Percentiles rank a stretch among this genome's conserved stretches.
phyloP scores from a whole-genome alignment of 2,113 vertebrate genomes.

The Gallinago jamesoni region DNA sequence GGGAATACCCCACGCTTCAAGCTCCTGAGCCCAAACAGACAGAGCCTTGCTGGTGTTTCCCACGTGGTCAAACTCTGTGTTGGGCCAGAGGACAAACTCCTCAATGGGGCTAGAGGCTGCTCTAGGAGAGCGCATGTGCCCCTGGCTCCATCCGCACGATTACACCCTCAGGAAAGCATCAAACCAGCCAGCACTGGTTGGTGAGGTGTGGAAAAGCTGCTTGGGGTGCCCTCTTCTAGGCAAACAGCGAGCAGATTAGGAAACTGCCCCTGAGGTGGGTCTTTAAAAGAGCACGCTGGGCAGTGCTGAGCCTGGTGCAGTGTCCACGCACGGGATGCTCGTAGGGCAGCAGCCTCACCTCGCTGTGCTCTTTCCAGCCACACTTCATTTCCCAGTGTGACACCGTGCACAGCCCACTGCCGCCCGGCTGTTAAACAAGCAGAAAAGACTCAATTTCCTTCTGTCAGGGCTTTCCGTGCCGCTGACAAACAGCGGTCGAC shows the following conservation, averaged over 20 bases:
- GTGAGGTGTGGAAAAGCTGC: background rate
- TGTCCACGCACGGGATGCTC: accelerated
- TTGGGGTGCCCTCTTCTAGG: background rate
- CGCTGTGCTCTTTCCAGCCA: background rate
- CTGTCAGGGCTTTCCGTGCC: conserved; percentile 37
- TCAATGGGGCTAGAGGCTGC: background rate
- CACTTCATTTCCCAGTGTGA: background rate
- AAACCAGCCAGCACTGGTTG: background rate
- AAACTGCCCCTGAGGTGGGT: background rate
- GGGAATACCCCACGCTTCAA: background rate
- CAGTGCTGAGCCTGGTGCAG: accelerated
- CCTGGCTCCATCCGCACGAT: accelerated
- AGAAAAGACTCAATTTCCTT: conserved; percentile 60
- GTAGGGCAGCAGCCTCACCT: background rate
- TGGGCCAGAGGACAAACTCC: background rate
- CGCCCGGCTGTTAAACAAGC: background rate
- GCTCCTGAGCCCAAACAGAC: background rate
- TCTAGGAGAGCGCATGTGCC: accelerated
- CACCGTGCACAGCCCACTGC: accelerated
- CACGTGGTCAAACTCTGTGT: background rate
- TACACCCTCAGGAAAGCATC: background rate
- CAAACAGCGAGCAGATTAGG: background rate
- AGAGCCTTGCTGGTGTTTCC: background rate
- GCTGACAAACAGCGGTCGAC: conserved; percentile 42
- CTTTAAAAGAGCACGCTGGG: accelerated